Conservation (phyloP, 2,888 invertebrate species). For the Philopedon plagiatum region DNA sequence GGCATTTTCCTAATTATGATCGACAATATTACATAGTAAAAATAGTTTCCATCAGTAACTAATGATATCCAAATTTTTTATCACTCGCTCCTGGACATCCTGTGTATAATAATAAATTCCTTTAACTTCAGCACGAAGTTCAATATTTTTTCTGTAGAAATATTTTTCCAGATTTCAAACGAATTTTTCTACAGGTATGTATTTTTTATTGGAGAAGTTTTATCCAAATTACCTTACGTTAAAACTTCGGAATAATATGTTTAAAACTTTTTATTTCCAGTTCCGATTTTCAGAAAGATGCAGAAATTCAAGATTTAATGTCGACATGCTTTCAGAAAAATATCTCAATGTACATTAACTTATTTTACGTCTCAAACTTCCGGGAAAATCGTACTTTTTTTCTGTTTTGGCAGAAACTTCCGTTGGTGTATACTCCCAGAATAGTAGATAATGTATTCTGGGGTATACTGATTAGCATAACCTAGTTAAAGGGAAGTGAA, state of each 20-base stretch:
- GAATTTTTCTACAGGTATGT: background rate
- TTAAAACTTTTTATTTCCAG: background rate
- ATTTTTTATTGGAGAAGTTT: background rate
- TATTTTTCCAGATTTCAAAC: no score
- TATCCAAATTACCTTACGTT: background rate
- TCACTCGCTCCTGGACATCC: no score
- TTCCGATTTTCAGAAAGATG: background rate
- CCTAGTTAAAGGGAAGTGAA: no score
- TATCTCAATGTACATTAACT: background rate
- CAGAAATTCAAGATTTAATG: background rate
- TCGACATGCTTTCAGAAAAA: background rate
- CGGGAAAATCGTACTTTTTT: background rate
- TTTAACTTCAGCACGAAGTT: no score
- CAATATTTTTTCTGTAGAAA: no score
- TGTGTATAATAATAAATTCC: no score
- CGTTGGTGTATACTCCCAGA: background rate
- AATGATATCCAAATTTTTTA: no score
- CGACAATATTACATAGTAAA: no score
- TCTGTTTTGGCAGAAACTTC: background rate
- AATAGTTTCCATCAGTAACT: no score
- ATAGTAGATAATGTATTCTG: no score
- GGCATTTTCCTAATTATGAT: no score
- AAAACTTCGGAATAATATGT: background rate
- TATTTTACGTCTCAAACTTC: constrained; percentile 6
- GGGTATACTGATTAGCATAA: no score